These are phyloP conservation scores for Hydra vulgaris DNA, from an alignment of 30 jellyfish, hydroid and myxozoan species.

Conservation along the genomic window DNA sequence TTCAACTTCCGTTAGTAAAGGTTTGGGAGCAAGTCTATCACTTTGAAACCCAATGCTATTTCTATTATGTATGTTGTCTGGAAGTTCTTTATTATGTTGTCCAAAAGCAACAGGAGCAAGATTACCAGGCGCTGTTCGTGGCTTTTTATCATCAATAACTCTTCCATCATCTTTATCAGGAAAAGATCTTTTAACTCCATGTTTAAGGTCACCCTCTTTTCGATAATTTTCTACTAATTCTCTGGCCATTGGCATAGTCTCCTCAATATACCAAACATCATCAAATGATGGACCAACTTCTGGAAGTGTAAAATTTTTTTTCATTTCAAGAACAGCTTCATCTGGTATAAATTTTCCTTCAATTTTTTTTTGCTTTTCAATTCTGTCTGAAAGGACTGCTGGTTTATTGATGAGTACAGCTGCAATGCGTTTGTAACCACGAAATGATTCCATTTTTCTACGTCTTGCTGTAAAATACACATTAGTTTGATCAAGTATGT, in stretches of 20 bases:
- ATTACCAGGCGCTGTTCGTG: neutral
- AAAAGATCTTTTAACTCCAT: constrained; percentile 11
- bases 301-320: constrained; percentile 76
- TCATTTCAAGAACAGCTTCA: constrained; percentile 94
- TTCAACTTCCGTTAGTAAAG: neutral
- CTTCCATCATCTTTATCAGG: neutral
- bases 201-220: constrained; percentile 51
- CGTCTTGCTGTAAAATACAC: constrained; percentile 92
- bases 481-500: constrained; percentile 91
- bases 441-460: constrained; percentile 68
- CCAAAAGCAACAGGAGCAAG: neutral
- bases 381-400: constrained; percentile 43
- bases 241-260: constrained; percentile 45
- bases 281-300: constrained; percentile 92
- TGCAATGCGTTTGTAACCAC: constrained; percentile 80
- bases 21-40: neutral
- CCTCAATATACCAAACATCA: constrained; percentile 70
- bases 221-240: constrained; percentile 39
- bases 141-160: constrained; percentile 6
- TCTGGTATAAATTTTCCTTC: constrained; percentile 92
- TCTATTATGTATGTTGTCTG: neutral
- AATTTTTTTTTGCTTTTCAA: constrained; percentile 49
- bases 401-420: constrained; percentile 71
- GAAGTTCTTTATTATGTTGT: neutral
- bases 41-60: neutral